Evolutionary conservation across 2,888 invertebrate genomes (phyloP).

Genomic region (Eupithecia vulgata): DNA sequence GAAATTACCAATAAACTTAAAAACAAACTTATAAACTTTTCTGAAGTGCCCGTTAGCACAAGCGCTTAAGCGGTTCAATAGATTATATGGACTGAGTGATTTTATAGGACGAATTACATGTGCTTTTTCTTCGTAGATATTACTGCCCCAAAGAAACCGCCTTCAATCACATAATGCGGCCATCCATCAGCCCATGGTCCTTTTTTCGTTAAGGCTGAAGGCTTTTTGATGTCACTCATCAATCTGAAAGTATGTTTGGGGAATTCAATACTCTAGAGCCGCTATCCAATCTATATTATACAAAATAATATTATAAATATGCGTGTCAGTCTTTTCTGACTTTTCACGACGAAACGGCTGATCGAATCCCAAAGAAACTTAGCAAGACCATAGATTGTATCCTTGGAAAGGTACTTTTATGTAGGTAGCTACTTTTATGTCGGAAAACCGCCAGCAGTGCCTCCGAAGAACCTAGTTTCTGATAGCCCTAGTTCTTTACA

Average conservation of each 20-base stretch:
- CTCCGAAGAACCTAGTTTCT: background rate
- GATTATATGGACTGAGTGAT: background rate
- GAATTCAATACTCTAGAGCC: background rate
- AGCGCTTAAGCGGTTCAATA: background rate
- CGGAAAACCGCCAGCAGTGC: background rate
- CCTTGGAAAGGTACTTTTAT: background rate
- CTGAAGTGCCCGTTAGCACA: background rate
- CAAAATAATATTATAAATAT: background rate
- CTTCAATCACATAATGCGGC: slow-evolving; percentile 19
- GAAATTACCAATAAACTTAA: background rate
- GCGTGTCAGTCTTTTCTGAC: background rate
- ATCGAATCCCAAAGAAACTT: background rate
- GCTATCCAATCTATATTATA: background rate
- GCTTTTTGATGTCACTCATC: slow-evolving; percentile 22
- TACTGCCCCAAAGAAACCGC: background rate
- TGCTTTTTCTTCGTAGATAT: background rate
- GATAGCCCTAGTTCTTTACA: background rate
- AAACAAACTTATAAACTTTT: background rate
- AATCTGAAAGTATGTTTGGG: slow-evolving; percentile 11
- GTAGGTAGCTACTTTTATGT: background rate
- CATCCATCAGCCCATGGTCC: slow-evolving; percentile 17
- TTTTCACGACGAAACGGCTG: background rate
- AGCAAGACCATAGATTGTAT: background rate
- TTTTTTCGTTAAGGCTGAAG: slow-evolving; percentile 15
- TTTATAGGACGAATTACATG: background rate